Conservation (phyloP, 2,797 vertebrate genomes). For the Sarcoramphus papa region DNA sequence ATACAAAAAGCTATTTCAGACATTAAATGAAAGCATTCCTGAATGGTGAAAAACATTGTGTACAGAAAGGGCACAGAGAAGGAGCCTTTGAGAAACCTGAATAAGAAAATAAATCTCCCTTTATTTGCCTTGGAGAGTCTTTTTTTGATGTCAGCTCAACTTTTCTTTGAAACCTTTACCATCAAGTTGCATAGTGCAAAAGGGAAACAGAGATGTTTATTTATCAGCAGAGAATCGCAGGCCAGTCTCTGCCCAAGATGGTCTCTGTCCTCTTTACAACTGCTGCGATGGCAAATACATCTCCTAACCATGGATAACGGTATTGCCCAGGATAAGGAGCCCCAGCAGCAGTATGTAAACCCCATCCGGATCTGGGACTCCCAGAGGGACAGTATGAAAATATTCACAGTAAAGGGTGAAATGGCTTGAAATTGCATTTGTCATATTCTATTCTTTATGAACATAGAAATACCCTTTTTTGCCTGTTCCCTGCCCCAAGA, state of each 20-base stretch:
- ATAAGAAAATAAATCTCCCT: constrained; percentile 58
- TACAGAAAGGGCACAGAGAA: constrained; percentile 20
- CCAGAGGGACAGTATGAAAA: not conserved
- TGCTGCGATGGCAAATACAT: not conserved
- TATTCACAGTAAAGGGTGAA: not conserved
- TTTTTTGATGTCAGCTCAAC: constrained; percentile 45
- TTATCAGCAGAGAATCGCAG: not conserved
- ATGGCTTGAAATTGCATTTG: not conserved
- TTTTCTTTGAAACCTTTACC: constrained; percentile 49
- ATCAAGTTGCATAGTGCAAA: not conserved
- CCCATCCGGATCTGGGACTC: not conserved
- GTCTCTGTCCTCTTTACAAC: not conserved
- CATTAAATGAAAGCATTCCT: constrained; percentile 56
- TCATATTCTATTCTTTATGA: not conserved
- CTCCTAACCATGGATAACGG: not conserved
- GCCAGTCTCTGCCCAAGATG: not conserved
- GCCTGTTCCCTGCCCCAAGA: not conserved
- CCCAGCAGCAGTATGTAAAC: not conserved
- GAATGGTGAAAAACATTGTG: constrained; percentile 15
- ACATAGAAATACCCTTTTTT: not conserved
- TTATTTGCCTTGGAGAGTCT: constrained; percentile 41
- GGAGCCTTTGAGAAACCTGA: constrained; percentile 38
- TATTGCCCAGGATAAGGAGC: not conserved
- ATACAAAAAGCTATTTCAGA: constrained; percentile 36
- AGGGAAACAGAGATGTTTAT: constrained; percentile 41